Conservation (phyloP, 1,140 invertebrate genomes). For the Habropoda laboriosa region DNA sequence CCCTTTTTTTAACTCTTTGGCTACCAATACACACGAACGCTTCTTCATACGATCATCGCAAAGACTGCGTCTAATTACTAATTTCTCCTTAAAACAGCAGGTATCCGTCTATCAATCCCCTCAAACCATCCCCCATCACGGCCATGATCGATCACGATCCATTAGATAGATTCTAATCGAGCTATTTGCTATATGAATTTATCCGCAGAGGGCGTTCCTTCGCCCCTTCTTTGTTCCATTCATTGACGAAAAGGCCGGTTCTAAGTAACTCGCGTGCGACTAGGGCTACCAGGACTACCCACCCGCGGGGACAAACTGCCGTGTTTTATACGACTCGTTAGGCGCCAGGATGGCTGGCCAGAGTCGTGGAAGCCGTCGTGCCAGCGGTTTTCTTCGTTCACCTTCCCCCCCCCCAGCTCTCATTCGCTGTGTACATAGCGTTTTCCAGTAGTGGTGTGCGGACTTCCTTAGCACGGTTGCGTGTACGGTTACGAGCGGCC, state of each 20-base stretch:
- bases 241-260: constrained; percentile 40
- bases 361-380: constrained; percentile 52
- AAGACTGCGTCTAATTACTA: not conserved
- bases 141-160: constrained; percentile 28
- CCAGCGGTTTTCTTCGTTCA: constrained; percentile 32
- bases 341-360: constrained; percentile 60
- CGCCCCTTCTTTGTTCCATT: constrained; percentile 25
- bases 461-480: not conserved
- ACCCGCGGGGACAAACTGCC: constrained; percentile 44
- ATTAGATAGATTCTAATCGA: constrained; percentile 34
- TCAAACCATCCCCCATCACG: not conserved
- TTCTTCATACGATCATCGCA: no score
- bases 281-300: not conserved
- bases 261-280: constrained; percentile 57
- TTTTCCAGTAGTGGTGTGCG: not conserved
- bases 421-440: not conserved
- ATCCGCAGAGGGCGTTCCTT: constrained; percentile 18
- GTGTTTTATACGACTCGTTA: constrained; percentile 61
- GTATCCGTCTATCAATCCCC: not conserved
- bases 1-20: no score
- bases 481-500: not conserved
- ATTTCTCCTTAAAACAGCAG: not conserved
- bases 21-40: no score
- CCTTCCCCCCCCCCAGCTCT: not conserved
- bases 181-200: constrained; percentile 2